These are phyloP conservation scores for Uromys caudimaculatus DNA, from an alignment of 2,797 vertebrate genomes.

Conservation along the genomic window DNA sequence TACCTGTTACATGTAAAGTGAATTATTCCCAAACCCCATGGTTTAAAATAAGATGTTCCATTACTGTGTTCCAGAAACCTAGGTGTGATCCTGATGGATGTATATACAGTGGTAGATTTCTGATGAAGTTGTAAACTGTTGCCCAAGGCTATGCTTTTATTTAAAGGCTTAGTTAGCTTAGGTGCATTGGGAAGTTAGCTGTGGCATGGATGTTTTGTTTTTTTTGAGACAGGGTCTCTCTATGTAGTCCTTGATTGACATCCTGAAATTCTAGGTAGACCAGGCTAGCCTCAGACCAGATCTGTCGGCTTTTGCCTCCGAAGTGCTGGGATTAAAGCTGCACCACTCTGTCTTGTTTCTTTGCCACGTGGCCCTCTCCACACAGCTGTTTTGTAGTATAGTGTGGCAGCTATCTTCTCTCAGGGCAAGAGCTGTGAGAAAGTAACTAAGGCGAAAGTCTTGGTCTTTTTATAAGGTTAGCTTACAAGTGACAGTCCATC, in stretches of 20 bases:
- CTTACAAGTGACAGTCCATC: neutral
- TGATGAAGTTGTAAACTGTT: neutral
- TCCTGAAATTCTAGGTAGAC: neutral
- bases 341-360: neutral
- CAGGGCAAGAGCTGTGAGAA: neutral
- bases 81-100: neutral
- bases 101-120: neutral
- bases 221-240: neutral
- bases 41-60: conserved; percentile 14
- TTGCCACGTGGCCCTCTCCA: neutral
- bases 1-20: neutral
- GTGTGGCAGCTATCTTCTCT: neutral
- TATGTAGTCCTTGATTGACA: neutral
- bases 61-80: neutral
- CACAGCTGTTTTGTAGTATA: neutral
- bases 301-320: neutral
- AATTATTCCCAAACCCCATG: neutral
- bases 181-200: neutral
- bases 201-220: neutral
- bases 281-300: neutral
- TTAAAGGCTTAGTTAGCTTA: neutral
- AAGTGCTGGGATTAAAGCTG: neutral
- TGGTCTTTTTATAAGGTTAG: neutral
- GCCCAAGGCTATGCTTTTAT: neutral
- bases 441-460: neutral